Base-by-base conservation (phyloP, 2,888 invertebrate genomes). In the Aethes cnicana region DNA sequence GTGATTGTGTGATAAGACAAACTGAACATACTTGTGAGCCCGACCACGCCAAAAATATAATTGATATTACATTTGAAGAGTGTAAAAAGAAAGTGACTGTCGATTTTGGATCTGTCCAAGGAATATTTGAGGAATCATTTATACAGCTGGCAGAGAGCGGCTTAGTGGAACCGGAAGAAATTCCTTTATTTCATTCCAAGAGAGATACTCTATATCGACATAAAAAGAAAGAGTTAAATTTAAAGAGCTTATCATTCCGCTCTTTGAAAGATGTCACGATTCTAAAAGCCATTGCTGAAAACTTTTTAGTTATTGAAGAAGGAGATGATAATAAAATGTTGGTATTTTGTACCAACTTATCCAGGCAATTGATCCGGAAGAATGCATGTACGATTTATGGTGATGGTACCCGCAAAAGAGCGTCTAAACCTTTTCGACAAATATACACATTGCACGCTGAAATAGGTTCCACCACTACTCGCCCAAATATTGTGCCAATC, bases 81-180 rank as follows among this genome's bases (percentile, higher is more conserved):
- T 18, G 18, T 2, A 35, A 35, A 35, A 35, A n/a, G 7, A 20
- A 18, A 18, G 33, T 33, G n/a, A 9, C 14, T 33, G 14, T n/a
- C 14, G 33, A 33, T 33, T 6, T 33, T 33, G 33, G 33, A 17
- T 14, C 33, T 5, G 17, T 35, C 9, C 18, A 35, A 35, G 35
- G 17, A 35, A 20, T 35, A 20, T 35, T 35, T 35, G 35, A 35
- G 20, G 35, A 35, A 9, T 35, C 35, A 20, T 35, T 35, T 35
- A 16, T 35, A 35, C 35, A 35, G 11, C 35, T 20, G 35, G 20
- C 35, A 35, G 35, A 35, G 16, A 35, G 18, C n/a, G 35, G 35
- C 20, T 35, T 35, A 35, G 11, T 18, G 33, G 33, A 33, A 33
- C 17, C 33, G n/a, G 18, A 14, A 33, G 17, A 17, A 33, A 33